Conservation (phyloP, 2,113 vertebrate species). For the Amblyopsis rosae region DNA sequence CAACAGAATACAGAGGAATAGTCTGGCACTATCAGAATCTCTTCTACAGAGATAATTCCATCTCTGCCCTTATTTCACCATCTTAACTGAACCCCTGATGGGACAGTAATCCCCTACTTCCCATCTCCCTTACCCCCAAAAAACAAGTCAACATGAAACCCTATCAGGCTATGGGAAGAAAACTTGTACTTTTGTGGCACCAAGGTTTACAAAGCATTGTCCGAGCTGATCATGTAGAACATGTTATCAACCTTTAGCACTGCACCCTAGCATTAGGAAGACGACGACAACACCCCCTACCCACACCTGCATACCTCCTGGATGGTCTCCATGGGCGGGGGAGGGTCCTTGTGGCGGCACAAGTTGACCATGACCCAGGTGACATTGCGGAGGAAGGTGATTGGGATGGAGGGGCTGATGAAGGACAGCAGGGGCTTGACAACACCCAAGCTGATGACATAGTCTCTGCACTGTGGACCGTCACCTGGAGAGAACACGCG, state of each 20-base stretch:
- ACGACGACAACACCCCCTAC: not conserved
- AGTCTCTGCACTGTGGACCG: slow-evolving; percentile 97
- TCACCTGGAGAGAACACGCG: slow-evolving; percentile 79
- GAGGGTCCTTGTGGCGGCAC: slow-evolving; percentile 98
- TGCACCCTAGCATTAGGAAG: too few species aligned
- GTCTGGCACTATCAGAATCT: not conserved
- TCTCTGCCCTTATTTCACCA: not conserved
- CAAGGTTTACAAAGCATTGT: too few species aligned
- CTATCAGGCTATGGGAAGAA: too few species aligned
- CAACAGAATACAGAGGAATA: not conserved
- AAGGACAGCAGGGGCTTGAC: slow-evolving; percentile 97
- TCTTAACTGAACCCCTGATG: not conserved
- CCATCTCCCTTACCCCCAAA: not conserved
- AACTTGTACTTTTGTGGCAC: too few species aligned
- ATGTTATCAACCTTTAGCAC: too few species aligned
- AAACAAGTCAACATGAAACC: not conserved
- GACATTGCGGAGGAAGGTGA: slow-evolving; percentile 98
- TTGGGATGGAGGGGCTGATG: slow-evolving; percentile 99
- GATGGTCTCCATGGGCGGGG: slow-evolving; percentile 98
- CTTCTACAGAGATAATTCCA: not conserved
- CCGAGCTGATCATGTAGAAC: too few species aligned
- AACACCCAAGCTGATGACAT: slow-evolving; percentile 95
- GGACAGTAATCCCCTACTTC: not conserved
- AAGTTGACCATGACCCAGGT: slow-evolving; percentile 99
- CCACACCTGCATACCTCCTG: slow-evolving; percentile 83